A percentile compares a stretch with the other conserved stretches of the same genome.
phyloP scores from a whole-genome alignment of 2,113 vertebrate species.

The Motacilla alba region DNA sequence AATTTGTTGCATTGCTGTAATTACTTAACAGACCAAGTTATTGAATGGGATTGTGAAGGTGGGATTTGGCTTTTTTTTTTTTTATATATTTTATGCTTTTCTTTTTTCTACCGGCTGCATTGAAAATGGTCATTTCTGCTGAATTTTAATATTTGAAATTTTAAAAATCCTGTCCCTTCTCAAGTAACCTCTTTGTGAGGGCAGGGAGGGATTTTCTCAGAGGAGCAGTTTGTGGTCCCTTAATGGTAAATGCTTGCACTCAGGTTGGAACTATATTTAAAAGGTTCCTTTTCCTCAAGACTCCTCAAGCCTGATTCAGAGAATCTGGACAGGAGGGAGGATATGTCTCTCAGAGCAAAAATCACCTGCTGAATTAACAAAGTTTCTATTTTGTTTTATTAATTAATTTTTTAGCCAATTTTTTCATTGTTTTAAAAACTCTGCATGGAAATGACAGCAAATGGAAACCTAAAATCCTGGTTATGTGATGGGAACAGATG shows the following conservation, averaged over 20 bases:
- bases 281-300: not conserved
- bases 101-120: not conserved
- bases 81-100: not conserved
- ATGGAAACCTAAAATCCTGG: not conserved
- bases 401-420: accelerated
- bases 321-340: not conserved
- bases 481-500: accelerated
- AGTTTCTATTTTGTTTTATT: not conserved
- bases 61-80: not conserved
- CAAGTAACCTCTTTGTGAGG: not conserved
- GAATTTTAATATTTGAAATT: not conserved
- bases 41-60: not conserved
- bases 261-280: not conserved
- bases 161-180: not conserved
- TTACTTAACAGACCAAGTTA: not conserved
- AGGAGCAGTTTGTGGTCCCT: not conserved
- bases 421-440: not conserved
- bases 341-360: not conserved
- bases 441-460: not conserved
- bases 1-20: not conserved
- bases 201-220: not conserved
- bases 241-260: not conserved
- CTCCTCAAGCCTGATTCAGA: not conserved
- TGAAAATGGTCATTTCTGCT: not conserved
- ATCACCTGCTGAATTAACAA: not conserved